Base-by-base conservation (phyloP, 2,888 invertebrate genomes). In the Bellardia bayeri region DNA sequence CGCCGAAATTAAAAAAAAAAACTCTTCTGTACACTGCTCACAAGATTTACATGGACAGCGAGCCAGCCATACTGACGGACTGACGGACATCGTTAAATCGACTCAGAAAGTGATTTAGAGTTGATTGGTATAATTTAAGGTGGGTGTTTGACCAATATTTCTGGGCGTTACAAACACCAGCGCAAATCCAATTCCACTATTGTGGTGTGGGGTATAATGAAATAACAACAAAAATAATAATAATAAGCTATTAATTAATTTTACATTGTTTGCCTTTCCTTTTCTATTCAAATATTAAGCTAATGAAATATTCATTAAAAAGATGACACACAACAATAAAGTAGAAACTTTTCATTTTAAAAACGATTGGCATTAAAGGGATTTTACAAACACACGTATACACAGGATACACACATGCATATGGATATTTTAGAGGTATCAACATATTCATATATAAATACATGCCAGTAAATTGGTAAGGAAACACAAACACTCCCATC, bases 331-430 rank as follows among this genome's bases (percentile, higher is more conserved):
- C 14, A 54, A 42, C 51, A 78, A 30, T 8, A 64, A 78, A 42
- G 14, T 7, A 3, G 4, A 56, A n/a, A 30, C 14, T 68, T 56
- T 56, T 23, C 30, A 66, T 40, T 64, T 76, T 16, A 6, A 49
- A 76, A 76, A 76, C 40, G 16, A 51, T 75, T 76, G 64, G 51
- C 16, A 76, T 51, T 64, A 76, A 76, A 76, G 51, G 33, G 69
- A 61, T 13, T 61, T 80, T 13, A 16, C 37, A 51, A 3, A 51
- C 6, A 51, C 51, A n/a, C 5, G n/a, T 2, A 6, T 3, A 14
- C 3, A n/a, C 51, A 14, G 6, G 0, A 13, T 13, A n/a, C 11
- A 49, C 14, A 3, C 11, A 49, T 49, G 5, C 11, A 49, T 49
- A 51, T n/a, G n/a, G 1, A n/a, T 51, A 51, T 49, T 8, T 49